Conservation (phyloP, 2,113 vertebrate genomes). For the Chroicocephalus ridibundus region DNA sequence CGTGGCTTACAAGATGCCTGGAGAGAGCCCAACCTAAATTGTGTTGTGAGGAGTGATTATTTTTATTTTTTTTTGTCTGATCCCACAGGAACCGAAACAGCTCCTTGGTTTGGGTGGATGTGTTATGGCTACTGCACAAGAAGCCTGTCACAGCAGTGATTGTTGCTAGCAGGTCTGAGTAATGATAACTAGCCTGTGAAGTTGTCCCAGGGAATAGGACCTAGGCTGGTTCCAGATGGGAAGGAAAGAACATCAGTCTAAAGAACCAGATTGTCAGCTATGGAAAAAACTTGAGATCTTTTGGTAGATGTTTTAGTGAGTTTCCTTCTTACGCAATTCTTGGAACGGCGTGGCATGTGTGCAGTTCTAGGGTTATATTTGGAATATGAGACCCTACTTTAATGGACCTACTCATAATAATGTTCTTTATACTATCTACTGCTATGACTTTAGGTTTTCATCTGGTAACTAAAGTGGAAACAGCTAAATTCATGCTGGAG, state of each 20-base stretch:
- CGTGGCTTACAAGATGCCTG: conserved; percentile 67
- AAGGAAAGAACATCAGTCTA: background rate
- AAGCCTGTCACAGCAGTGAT: background rate
- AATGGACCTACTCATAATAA: background rate
- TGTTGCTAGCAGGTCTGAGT: background rate
- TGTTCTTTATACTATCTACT: background rate
- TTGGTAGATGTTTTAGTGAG: background rate
- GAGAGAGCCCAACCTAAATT: conserved; percentile 35
- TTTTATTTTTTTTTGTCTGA: conserved; percentile 22
- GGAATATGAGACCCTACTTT: background rate
- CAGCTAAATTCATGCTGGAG: background rate
- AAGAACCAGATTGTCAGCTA: background rate
- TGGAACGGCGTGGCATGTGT: background rate
- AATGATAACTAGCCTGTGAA: background rate
- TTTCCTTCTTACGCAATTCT: background rate
- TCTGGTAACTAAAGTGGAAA: background rate
- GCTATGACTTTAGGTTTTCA: background rate
- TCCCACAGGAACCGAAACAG: background rate
- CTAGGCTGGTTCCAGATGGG: background rate
- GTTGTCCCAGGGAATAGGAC: background rate
- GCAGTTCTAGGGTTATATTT: background rate
- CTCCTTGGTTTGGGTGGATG: background rate
- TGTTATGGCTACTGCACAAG: background rate
- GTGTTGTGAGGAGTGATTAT: conserved; percentile 11
- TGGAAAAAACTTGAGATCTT: background rate